Evolutionary conservation across 2,797 vertebrate genomes (phyloP), one percentile per base, ranked within the genome.

Genomic region (Leptoclinus maculatus): DNA sequence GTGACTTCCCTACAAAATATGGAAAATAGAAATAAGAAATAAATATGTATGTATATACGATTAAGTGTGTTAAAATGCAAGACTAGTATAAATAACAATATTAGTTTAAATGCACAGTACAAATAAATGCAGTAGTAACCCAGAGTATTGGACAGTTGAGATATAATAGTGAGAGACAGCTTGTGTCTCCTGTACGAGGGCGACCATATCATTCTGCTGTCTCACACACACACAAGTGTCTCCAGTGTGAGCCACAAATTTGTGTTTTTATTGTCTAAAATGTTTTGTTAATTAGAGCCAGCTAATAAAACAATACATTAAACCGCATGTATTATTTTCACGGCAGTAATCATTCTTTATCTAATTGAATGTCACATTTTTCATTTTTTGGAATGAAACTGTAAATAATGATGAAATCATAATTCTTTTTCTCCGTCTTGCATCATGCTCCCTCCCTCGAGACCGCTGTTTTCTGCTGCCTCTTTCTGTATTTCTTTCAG

Each of bases 381-480:
- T 83, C 90, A 76, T 75, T 60, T 75, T 77, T 80, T 78, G 51
- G 47, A 84, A 83, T 47, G 23, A 83, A 87, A 89, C 79, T 76
- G 76, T 83, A 90, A 89, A 93, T 88, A 89, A 87, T 89, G 86
- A 91, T 72, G 91, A 88, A 90, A 92, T 83, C 80, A 47, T 85
- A 39, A 83, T 89, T 87, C 78, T 1, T 89, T 94, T 92, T 89
- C 89, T 87, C 73, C 67, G 9, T 74, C 87, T 94, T 94, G 93
- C 93, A 91, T 95, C 94, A 94, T 77, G 71, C 80, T 78, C 74
- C 67, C 78, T 82, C 80, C 79, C 83, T 83, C 73, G 17, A 81
- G 80, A 86, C 69, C 74, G 78, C 87, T 80, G 78, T 87, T 92
- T 90, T 88, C 86, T 89, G 78, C 78, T 83, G 91, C 83, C 79